Evolutionary conservation across 2,888 invertebrate genomes (phyloP).

Genomic region (Leucoptera coffeella): DNA sequence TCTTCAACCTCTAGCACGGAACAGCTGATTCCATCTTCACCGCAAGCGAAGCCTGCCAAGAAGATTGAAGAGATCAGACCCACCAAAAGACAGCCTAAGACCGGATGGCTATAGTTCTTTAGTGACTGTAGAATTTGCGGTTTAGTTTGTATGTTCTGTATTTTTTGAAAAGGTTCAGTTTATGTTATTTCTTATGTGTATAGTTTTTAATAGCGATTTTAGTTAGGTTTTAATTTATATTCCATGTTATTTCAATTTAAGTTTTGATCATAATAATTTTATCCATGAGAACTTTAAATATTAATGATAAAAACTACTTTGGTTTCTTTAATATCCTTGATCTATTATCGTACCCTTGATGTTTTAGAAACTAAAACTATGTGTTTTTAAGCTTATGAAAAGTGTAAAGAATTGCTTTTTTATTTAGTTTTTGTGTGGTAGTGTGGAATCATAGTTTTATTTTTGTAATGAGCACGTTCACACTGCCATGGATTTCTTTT

Average conservation of each 20-base stretch:
- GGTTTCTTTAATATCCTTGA: not conserved
- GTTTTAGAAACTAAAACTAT: no score
- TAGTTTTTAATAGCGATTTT: not conserved
- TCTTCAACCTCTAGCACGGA: slow-evolving; percentile 43
- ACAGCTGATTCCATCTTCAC: slow-evolving; percentile 36
- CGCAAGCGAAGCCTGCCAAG: slow-evolving; percentile 25
- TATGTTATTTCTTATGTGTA: not conserved
- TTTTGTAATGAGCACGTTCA: no score
- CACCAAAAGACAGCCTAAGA: slow-evolving; percentile 47
- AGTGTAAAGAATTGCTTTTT: no score
- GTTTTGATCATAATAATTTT: not conserved
- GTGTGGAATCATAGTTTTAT: no score
- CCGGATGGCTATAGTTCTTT: slow-evolving; percentile 50
- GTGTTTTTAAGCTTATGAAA: no score
- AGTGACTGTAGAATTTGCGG: not conserved
- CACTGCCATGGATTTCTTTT: no score
- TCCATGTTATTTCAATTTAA: not conserved
- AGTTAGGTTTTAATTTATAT: not conserved
- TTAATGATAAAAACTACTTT: not conserved
- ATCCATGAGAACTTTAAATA: not conserved
- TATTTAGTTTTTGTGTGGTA: no score
- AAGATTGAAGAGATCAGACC: slow-evolving; percentile 49
- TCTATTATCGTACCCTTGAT: not conserved
- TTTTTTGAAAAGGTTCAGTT: not conserved
- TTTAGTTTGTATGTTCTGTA: not conserved